A percentile compares a stretch with the other conserved stretches of the same genome.
Evolutionary conservation across 2,113 vertebrate genomes (phyloP).

Genomic region (Anhinga anhinga): DNA sequence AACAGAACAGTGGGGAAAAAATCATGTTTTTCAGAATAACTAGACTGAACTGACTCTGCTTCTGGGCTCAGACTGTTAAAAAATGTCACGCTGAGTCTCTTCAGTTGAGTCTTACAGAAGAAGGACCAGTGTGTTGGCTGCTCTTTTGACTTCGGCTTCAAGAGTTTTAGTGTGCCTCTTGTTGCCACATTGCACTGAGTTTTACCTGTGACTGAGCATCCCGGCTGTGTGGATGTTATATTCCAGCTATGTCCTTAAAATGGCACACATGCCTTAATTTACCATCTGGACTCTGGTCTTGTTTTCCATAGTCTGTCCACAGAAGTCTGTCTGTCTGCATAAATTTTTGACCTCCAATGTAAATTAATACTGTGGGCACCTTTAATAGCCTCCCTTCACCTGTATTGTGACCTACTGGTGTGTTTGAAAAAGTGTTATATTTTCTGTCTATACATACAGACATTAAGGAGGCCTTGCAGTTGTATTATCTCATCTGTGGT

Average conservation of each 20-base stretch:
- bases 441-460: background rate
- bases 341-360: background rate
- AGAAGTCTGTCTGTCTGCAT: background rate
- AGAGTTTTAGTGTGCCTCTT: background rate
- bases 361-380: background rate
- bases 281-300: background rate
- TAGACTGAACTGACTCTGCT: background rate
- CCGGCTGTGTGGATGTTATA: background rate
- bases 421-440: background rate
- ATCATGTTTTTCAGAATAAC: background rate
- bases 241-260: background rate
- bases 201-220: background rate
- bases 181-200: background rate
- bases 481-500: conserved; percentile 2
- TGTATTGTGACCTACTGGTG: background rate
- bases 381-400: background rate
- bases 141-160: background rate
- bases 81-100: background rate
- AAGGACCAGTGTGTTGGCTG: background rate
- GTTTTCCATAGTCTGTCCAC: background rate
- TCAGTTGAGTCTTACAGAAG: background rate
- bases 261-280: background rate
- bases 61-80: background rate
- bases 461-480: background rate
- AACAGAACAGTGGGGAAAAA: background rate